Conservation (phyloP, 2,888 invertebrate species). For the Cephus sareptanus region DNA sequence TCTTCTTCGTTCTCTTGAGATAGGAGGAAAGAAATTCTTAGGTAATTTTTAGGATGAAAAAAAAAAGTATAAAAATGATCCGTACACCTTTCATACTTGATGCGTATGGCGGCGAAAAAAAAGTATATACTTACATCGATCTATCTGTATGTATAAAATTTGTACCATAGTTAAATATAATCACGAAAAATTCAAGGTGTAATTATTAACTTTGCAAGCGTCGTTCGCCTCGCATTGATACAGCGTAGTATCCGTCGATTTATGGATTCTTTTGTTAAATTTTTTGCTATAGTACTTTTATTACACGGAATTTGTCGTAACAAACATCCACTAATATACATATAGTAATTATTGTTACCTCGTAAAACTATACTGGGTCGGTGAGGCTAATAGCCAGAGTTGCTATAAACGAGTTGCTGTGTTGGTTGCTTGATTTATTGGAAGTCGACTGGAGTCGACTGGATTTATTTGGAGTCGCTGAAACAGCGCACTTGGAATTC, state of each 20-base stretch:
- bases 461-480: no score
- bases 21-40: neutral
- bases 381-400: no score
- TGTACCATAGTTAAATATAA: slow-evolving; percentile 52
- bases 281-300: slow-evolving; percentile 46
- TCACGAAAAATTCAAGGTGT: neutral
- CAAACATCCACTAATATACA: slow-evolving; percentile 46
- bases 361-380: neutral
- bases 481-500: neutral
- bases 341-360: slow-evolving; percentile 40
- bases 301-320: slow-evolving; percentile 53
- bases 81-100: neutral
- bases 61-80: neutral
- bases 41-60: neutral
- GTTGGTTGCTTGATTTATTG: neutral
- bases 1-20: neutral
- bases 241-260: slow-evolving; percentile 19
- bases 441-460: no score
- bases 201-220: neutral
- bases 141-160: slow-evolving; percentile 39
- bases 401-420: neutral
- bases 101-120: neutral
- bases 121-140: neutral
- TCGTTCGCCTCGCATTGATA: neutral
- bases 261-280: slow-evolving; percentile 49